Evolutionary conservation across 2,113 vertebrate genomes (phyloP), one percentile per base, ranked within the genome.

Genomic region (Neolamprologus fasciatus): DNA sequence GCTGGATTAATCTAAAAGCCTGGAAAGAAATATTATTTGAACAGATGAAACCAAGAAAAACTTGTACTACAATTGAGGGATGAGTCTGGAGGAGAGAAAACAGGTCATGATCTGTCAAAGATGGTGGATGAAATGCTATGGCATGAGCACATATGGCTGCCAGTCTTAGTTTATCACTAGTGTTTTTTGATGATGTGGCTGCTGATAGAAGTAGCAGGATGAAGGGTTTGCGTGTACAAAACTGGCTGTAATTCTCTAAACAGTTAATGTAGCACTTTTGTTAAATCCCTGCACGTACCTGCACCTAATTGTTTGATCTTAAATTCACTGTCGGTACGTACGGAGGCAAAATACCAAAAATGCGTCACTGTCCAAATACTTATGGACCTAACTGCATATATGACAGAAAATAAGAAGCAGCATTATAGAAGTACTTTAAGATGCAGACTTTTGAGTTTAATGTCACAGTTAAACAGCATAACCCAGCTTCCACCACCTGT

Each of bases 81-180:
- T 23, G 63, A 71, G 35, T 42, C 13, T 23, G 37, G n/a, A 42
- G 35, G 35, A 71, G 37, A 0, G 58, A 23, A 71, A 71, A 71
- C 37, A 1, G 8, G 5, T 45, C 37, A 26, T 26, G 21, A 45
- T 73, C 37, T 73, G 66, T 45, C 66, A 45, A 42, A 45, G 21
- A 26, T 1, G 1, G n/a, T 42, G n/a, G 37, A 0, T 40, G 0
- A 9, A 12, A 71, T 2, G n/a, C 37, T 9, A 21, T 68, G 63
- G 33, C 63, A 40, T 9, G 12, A 23, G 37, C 37, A 71, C 37
- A 40, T 42, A 23, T 71, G 66, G 2, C 35, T 71, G 12, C 35
- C 35, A 23, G 63, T 68, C 35, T 37, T 21, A 68, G 19, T 21
- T 21, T 40, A 9, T 42, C 35, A 42, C n/a, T 23, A 40, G 37